Evolutionary conservation across 2,797 vertebrate species (phyloP), one percentile per base, ranked within the genome.

Genomic region (Brotula barbata): DNA sequence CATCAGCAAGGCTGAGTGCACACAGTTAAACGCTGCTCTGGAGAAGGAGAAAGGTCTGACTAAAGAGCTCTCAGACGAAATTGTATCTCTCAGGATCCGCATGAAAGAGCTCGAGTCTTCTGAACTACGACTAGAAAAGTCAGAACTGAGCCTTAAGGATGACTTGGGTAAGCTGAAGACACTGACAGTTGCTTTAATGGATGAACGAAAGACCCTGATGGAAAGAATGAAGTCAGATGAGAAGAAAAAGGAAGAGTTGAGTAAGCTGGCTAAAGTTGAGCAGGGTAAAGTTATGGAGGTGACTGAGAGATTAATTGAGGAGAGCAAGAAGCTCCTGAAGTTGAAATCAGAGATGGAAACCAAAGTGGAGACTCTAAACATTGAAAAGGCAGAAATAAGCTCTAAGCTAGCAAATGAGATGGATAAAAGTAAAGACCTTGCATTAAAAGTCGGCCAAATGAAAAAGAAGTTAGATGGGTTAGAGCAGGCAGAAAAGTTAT

Each of bases 281-380:
- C 95, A 99, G 87, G 90, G 90, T 22, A 98, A 98, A 77, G 96
- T 99, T 51, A 98, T 94, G 93, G 94, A 97, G 67, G 95, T 99
- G 41, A 99, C 96, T 2, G 97, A 98, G 77, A 98, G 95, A 79
- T 71, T 99, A 58, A 99, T 99, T 59, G 96, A 99, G 61, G 96
- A 99, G 86, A 99, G 96, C 86, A 99, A 97, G 89, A 98, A 93
- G 79, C 89, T 96, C 65, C 82, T 99, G 23, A 99, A 96, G 84
- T 66, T 99, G 28, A 99, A 99, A 86, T 95, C 96, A 0, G 96
- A 98, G 84, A 97, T 98, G 96, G 96, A 98, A 86, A 93, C 91
- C 78, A 96, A 94, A 83, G 91, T 97, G 21, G 93, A 93, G 55
- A 78, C 53, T 66, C 87, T 99, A 75, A 92, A 89, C 14, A 92